These are phyloP conservation scores for Erannis defoliaria DNA, from an alignment of 2,888 invertebrate species.

Conservation along the genomic window DNA sequence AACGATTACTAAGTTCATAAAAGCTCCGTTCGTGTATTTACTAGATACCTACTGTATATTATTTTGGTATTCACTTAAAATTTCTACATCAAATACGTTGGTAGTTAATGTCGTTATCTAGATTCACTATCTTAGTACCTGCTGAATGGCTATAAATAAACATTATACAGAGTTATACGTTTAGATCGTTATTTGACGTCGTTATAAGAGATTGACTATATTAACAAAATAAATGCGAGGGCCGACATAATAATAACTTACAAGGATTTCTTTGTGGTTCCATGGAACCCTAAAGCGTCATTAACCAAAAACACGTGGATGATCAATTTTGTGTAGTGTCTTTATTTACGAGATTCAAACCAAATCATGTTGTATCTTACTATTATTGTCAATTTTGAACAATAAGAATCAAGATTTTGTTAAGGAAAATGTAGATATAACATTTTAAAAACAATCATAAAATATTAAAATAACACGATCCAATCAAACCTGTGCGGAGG, in stretches of 20 bases:
- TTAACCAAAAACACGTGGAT: slow-evolving; percentile 1
- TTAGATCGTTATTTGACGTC: too few relatives aligned
- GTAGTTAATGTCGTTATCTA: too few relatives aligned
- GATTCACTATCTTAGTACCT: too few relatives aligned
- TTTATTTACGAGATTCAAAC: background rate
- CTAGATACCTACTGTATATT: too few relatives aligned
- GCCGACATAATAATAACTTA: background rate
- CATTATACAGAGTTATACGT: too few relatives aligned
- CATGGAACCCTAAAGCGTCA: slow-evolving; percentile 12
- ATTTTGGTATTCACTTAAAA: too few relatives aligned
- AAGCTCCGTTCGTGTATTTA: too few relatives aligned
- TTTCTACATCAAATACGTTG: too few relatives aligned
- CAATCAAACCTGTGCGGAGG: slow-evolving; percentile 64
- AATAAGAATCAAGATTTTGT: background rate
- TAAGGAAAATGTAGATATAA: background rate
- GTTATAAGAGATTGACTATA: too few relatives aligned
- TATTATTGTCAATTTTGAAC: background rate
- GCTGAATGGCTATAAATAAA: too few relatives aligned
- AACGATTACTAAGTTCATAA: too few relatives aligned
- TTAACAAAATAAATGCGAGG: too few relatives aligned
- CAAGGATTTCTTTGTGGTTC: background rate
- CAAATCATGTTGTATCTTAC: background rate
- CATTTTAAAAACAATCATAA: slow-evolving; percentile 34
- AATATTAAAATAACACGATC: slow-evolving; percentile 43
- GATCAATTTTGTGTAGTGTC: slow-evolving; percentile 1